phyloP scores from a whole-genome alignment of 2,888 invertebrate genomes.

The Chaetoderma sp. region DNA sequence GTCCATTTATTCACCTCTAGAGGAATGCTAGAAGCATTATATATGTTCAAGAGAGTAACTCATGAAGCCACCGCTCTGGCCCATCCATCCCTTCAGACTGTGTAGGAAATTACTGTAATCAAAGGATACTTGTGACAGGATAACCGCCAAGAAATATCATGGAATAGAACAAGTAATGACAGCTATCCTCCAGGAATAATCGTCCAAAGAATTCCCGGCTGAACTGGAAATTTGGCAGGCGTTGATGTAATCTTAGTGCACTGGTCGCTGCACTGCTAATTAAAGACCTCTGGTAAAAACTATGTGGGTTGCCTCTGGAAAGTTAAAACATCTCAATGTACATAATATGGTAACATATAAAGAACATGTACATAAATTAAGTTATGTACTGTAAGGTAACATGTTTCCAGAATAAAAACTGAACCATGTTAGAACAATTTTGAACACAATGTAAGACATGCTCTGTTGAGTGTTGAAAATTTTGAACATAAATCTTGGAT shows the following conservation, averaged over 20 bases:
- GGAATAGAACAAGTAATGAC: conserved; percentile 96
- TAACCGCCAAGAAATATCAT: conserved; percentile 92
- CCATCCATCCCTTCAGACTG: too few species aligned
- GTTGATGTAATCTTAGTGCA: conserved; percentile 93
- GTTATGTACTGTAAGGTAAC: too few species aligned
- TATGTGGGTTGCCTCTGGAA: conserved; percentile 78
- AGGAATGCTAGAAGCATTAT: too few species aligned
- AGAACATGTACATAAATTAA: background rate
- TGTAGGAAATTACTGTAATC: too few species aligned
- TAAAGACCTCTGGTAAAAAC: conserved; percentile 80
- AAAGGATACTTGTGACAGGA: conserved; percentile 84
- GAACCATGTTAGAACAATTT: too few species aligned
- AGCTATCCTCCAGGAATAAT: conserved; percentile 84
- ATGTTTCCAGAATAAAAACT: too few species aligned
- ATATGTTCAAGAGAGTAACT: too few species aligned
- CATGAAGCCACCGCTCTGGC: too few species aligned
- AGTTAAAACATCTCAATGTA: too few species aligned
- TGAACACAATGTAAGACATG: too few species aligned
- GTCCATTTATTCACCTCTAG: too few species aligned
- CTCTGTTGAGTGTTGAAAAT: too few species aligned
- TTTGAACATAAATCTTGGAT: background rate
- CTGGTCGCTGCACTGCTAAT: conserved; percentile 94
- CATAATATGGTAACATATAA: conserved; percentile 1
- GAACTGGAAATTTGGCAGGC: conserved; percentile 85
- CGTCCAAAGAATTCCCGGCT: conserved; percentile 85